Evolutionary conservation across 2,888 invertebrate species (phyloP).

Genomic region (Chrysolina americana): DNA sequence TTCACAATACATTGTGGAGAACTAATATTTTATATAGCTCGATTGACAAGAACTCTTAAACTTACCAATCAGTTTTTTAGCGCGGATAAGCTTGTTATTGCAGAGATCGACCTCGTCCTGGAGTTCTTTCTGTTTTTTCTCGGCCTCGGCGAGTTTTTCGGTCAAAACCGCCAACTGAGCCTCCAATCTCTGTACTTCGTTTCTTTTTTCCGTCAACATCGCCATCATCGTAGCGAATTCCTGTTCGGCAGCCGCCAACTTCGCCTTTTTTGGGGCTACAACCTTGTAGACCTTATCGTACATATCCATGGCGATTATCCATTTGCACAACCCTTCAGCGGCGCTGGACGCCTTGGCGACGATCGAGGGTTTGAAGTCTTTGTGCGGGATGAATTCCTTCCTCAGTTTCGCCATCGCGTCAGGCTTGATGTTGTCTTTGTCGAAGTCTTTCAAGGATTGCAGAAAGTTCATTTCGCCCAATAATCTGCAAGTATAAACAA

Average conservation of each 20-base stretch:
- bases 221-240: conserved; percentile 88
- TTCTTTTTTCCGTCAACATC: conserved; percentile 87
- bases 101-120: conserved; percentile 85
- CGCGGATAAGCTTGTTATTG: conserved; percentile 81
- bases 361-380: conserved; percentile 84
- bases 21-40: too few relatives aligned
- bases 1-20: too few relatives aligned
- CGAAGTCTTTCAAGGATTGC: conserved; percentile 82
- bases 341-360: conserved; percentile 94
- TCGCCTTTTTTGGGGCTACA: conserved; percentile 89
- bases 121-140: conserved; percentile 77
- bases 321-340: conserved; percentile 92
- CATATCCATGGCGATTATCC: conserved; percentile 92
- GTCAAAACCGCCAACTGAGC: conserved; percentile 82
- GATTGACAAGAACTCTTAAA: neutral
- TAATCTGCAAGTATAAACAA: conserved; percentile 66
- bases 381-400: conserved; percentile 82
- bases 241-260: conserved; percentile 84
- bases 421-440: conserved; percentile 87
- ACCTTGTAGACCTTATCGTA: conserved; percentile 88
- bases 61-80: conserved; percentile 55
- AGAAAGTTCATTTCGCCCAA: conserved; percentile 87
- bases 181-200: conserved; percentile 83
- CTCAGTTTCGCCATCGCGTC: conserved; percentile 82
- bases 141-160: conserved; percentile 77